These are phyloP conservation scores for Fopius arisanus DNA, from an alignment of 1,140 invertebrate genomes.

Conservation along the genomic window DNA sequence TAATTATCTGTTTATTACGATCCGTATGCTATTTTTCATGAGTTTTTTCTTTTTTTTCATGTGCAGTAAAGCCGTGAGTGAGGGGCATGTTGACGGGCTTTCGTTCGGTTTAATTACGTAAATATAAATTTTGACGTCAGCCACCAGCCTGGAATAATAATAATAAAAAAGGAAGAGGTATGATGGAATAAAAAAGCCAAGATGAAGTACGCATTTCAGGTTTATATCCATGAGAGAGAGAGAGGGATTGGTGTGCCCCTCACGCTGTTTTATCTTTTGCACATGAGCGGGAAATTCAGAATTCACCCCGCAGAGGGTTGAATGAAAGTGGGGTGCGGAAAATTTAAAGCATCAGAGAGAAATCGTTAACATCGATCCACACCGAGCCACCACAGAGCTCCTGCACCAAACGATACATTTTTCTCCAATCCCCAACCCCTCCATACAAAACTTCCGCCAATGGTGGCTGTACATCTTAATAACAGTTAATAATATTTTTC, in stretches of 20 bases:
- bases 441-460: not conserved
- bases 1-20: not conserved
- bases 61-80: not conserved
- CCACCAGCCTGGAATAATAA: not conserved
- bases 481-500: slow-evolving; percentile 2
- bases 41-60: not conserved
- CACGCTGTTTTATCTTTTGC: not conserved
- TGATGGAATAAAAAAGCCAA: not conserved
- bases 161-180: not conserved
- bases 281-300: not conserved
- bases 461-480: not conserved
- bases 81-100: not conserved
- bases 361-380: slow-evolving; percentile 24
- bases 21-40: not conserved
- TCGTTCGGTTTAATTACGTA: not conserved
- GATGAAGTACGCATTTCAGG: not conserved
- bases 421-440: not conserved
- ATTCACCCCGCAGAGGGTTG: not conserved
- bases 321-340: not conserved
- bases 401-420: not conserved
- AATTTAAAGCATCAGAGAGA: slow-evolving; percentile 28
- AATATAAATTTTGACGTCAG: not conserved
- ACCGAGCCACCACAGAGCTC: not conserved
- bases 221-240: not conserved
- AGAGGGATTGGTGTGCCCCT: not conserved